These are phyloP conservation scores for Daubentonia madagascariensis DNA, from an alignment of 2,113 vertebrate species.

Conservation along the genomic window DNA sequence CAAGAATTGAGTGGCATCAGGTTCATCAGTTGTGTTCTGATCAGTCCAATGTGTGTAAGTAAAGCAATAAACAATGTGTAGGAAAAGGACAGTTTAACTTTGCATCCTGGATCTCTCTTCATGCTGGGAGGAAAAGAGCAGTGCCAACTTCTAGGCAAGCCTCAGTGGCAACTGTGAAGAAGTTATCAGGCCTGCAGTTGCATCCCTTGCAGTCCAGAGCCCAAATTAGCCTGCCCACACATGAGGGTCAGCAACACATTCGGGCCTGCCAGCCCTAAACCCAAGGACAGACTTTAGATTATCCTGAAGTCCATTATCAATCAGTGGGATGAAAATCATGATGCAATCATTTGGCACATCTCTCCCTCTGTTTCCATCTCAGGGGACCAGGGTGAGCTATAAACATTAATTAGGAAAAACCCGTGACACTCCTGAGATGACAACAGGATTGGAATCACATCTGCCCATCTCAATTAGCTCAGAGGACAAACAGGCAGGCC, in stretches of 20 bases:
- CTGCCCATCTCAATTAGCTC: not conserved
- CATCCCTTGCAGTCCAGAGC: too few relatives aligned
- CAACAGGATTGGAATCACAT: not conserved
- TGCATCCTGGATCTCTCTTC: not conserved
- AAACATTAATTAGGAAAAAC: constrained; percentile 13
- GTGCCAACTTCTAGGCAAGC: not conserved
- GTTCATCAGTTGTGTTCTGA: not conserved
- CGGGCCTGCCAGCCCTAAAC: not conserved
- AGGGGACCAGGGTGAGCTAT: not conserved
- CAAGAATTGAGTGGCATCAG: not conserved
- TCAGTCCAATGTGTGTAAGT: not conserved
- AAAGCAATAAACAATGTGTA: not conserved
- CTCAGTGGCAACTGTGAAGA: not conserved
- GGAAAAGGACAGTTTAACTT: not conserved
- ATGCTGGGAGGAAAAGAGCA: not conserved
- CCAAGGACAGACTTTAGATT: not conserved
- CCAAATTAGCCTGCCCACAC: not conserved
- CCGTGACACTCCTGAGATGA: not conserved
- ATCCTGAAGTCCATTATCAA: not conserved
- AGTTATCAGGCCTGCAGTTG: not conserved
- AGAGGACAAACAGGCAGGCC: not conserved
- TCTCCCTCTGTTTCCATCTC: constrained; percentile 16
- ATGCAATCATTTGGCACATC: not conserved
- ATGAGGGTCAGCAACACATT: not conserved
- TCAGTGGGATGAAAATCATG: not conserved